phyloP scores from a whole-genome alignment of 2,888 invertebrate species.

The Agrotis puta region DNA sequence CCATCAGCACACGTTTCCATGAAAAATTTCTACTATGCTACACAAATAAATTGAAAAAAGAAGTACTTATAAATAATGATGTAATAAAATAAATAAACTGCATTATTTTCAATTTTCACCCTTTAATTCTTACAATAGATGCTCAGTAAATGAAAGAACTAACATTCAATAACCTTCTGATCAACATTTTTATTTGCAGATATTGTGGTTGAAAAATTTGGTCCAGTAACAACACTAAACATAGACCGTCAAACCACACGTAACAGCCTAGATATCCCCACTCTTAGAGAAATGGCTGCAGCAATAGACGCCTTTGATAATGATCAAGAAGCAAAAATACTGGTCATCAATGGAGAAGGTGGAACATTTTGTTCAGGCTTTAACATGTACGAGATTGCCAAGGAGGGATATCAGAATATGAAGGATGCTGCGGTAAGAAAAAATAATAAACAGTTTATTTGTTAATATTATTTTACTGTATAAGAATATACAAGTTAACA shows the following conservation, averaged over 20 bases:
- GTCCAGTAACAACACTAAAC: constrained; percentile 94
- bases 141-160: too few species aligned
- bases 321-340: constrained; percentile 93
- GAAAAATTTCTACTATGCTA: too few species aligned
- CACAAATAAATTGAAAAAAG: too few species aligned
- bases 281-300: constrained; percentile 92
- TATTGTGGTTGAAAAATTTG: constrained; percentile 91
- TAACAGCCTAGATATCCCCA: constrained; percentile 95
- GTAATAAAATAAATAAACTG: too few species aligned
- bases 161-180: too few species aligned
- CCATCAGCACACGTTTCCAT: too few species aligned
- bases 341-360: constrained; percentile 97
- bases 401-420: constrained; percentile 81
- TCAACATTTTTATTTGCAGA: constrained; percentile 70
- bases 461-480: background rate
- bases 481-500: background rate
- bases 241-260: constrained; percentile 96
- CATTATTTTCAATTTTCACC: too few species aligned
- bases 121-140: too few species aligned
- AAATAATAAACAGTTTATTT: background rate
- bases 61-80: too few species aligned
- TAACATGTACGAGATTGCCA: constrained; percentile 94
- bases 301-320: constrained; percentile 95
- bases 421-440: constrained; percentile 84
- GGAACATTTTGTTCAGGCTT: constrained; percentile 98